These are phyloP conservation scores for Nomada goodeniana DNA, from an alignment of 2,888 invertebrate species.

Conservation along the genomic window DNA sequence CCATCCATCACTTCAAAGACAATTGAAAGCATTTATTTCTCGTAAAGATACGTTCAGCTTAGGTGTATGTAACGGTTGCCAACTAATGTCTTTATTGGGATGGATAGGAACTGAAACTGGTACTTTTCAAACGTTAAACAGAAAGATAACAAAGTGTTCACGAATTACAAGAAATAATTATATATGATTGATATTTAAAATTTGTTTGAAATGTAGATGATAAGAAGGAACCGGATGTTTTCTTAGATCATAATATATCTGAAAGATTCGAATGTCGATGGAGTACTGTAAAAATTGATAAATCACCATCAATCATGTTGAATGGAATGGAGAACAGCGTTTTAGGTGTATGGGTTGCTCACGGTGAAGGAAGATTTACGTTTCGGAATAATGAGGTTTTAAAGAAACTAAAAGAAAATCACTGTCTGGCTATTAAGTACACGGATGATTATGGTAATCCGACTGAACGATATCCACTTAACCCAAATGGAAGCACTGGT, in stretches of 20 bases:
- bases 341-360: slow-evolving; percentile 98
- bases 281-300: slow-evolving; percentile 90
- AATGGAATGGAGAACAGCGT: slow-evolving; percentile 94
- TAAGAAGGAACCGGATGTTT: slow-evolving; percentile 83
- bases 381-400: slow-evolving; percentile 86
- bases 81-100: slow-evolving; percentile 96
- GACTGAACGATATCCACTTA: slow-evolving; percentile 95
- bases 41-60: slow-evolving; percentile 95
- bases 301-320: slow-evolving; percentile 93
- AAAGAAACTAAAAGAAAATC: slow-evolving; percentile 85
- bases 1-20: slow-evolving; percentile 89
- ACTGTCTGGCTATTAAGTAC: slow-evolving; percentile 92
- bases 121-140: slow-evolving; percentile 35
- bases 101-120: slow-evolving; percentile 89
- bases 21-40: slow-evolving; percentile 90
- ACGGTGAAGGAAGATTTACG: slow-evolving; percentile 95
- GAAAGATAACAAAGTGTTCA: not conserved
- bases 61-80: slow-evolving; percentile 99
- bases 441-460: slow-evolving; percentile 91
- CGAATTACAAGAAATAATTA: not conserved
- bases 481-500: slow-evolving; percentile 96
- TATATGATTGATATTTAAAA: slow-evolving; percentile 5
- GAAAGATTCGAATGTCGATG: slow-evolving; percentile 93
- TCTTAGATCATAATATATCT: slow-evolving; percentile 94
- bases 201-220: slow-evolving; percentile 10